A percentile compares a stretch with the other conserved stretches of the same genome.
Conservation (phyloP, 1,140 invertebrate species). For the Cotesia glomerata region DNA sequence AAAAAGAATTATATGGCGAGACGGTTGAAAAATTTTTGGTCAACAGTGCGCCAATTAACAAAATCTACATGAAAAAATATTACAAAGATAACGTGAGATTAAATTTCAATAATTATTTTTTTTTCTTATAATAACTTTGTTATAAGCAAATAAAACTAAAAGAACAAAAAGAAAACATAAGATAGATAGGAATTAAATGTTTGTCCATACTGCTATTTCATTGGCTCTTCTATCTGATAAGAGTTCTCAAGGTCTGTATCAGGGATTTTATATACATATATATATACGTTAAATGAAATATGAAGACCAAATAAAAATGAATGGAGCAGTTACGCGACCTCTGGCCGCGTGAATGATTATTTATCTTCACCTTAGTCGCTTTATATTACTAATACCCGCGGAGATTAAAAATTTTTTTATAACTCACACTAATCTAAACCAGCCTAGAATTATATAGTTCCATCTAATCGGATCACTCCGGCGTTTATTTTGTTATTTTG, state of each 20-base stretch:
- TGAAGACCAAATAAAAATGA: conserved; percentile 8
- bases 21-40: conserved; percentile 6
- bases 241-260: conserved; percentile 12
- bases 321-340: conserved; percentile 9
- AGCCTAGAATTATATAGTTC: too few relatives aligned
- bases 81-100: neutral
- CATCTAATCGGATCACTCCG: neutral
- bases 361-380: neutral
- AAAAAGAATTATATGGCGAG: conserved; percentile 16
- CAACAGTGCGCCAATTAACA: neutral
- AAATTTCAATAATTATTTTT: too few relatives aligned
- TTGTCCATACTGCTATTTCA: too few relatives aligned
- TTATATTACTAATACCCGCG: neutral
- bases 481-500: neutral
- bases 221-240: conserved; percentile 11
- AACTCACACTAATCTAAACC: too few relatives aligned
- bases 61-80: neutral
- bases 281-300: neutral
- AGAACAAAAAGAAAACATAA: too few relatives aligned
- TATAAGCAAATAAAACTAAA: too few relatives aligned
- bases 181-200: too few relatives aligned
- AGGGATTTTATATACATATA: neutral
- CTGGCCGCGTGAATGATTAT: conserved; percentile 21
- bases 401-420: neutral
- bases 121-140: too few relatives aligned